Base-by-base conservation (phyloP, 1,140 invertebrate species). In the Daktulosphaira vitifoliae region DNA sequence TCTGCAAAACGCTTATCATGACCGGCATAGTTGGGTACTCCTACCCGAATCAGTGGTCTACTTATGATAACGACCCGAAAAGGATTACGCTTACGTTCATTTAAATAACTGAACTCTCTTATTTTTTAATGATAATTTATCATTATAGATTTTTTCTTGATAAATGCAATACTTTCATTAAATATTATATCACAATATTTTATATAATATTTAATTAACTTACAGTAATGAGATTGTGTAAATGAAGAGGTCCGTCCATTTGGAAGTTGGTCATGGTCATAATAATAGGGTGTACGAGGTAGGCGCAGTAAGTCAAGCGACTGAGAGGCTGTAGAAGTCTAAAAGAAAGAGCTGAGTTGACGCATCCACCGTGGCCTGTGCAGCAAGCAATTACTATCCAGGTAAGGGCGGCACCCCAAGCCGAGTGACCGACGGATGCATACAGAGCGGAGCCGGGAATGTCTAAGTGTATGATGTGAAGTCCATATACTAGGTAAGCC, bases 231-330 rank as follows among this genome's bases (percentile, higher is more conserved):
- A 79, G 77, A 70, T 87, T 85, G 73, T 87, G 82, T 16, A 90
- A 73, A 73, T 89, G 86, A 15, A 88, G 74, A 2, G 87, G 83
- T 67, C 86, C 86, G 69, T 89, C 87, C 78, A 89, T 81, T 44
- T 84, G 79, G 70, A 84, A 89, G 39, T 83, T 81, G 15, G 84
- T 86, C 44, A 86, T 80, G 74, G 85, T 82, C 86, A 90, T 89
- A 66, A 91, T 81, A 66, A 89, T 82, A 8, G 89, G 89, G 77
- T 96, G 92, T 13, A 95, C 81, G 23, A 96, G 80, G 74, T 95
- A 96, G 8, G 90, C 87, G 73, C 88, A 89, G 75, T 93, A 96
- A 1, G 91, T 92, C 37, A 96, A 80, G 53, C 91, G 80, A 68
- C 88, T 89, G n/a, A 95, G 77, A 0, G 92, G 91, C 68, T 91